phyloP scores from a whole-genome alignment of 2,888 invertebrate species.

The Dryobota labecula region DNA sequence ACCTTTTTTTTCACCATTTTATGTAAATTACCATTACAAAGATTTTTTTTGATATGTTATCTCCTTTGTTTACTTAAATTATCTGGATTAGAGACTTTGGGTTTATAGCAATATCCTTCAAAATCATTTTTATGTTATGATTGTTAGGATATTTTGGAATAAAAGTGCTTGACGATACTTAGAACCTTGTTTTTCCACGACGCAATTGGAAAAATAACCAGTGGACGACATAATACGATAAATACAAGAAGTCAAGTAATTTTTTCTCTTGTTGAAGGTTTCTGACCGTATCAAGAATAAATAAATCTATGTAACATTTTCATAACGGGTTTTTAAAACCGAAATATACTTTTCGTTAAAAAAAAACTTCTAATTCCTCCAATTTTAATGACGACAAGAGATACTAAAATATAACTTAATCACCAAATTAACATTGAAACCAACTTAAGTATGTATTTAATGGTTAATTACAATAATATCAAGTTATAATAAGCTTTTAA shows the following conservation, averaged over 20 bases:
- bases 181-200: background rate
- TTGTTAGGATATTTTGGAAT: no score
- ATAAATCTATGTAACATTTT: background rate
- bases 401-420: background rate
- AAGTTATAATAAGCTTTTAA: background rate
- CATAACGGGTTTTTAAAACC: background rate
- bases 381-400: background rate
- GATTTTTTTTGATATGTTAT: no score
- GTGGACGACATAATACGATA: background rate
- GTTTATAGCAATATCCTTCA: no score
- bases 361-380: background rate
- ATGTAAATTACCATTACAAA: no score
- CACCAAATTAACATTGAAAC: conserved; percentile 16
- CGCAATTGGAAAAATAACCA: background rate
- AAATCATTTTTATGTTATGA: no score
- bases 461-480: conserved; percentile 27
- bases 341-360: background rate
- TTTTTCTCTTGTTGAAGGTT: background rate
- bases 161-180: background rate
- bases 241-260: background rate
- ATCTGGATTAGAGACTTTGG: no score
- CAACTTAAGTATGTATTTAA: conserved; percentile 22
- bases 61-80: no score
- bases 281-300: background rate
- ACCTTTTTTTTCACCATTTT: no score